A percentile compares a stretch with the other conserved stretches of the same genome.
These are phyloP conservation scores for Tenebrio molitor DNA, from an alignment of 1,140 invertebrate genomes.

Conservation along the genomic window DNA sequence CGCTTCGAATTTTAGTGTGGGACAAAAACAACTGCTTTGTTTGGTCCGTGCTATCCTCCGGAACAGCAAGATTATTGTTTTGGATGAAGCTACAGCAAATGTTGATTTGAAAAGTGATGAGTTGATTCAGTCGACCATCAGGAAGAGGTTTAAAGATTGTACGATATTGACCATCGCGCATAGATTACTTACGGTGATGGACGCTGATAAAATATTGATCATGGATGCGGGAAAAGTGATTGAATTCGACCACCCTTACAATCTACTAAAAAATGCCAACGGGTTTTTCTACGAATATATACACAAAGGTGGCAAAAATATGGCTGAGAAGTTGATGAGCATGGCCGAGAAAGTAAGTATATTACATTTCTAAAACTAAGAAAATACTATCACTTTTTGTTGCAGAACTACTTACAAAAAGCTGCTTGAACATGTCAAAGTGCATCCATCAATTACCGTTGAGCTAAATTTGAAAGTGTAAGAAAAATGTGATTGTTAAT, in stretches of 20 bases:
- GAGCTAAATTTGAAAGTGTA: no score
- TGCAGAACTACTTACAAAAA: no score
- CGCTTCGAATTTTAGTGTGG: constrained; percentile 68
- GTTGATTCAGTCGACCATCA: constrained; percentile 73
- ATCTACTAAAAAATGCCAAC: constrained; percentile 60
- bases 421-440: no score
- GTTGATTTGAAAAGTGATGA: constrained; percentile 61
- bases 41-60: constrained; percentile 75
- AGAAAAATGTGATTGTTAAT: no score
- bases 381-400: no score
- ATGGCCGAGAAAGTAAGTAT: no score
- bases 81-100: constrained; percentile 73
- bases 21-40: constrained; percentile 70
- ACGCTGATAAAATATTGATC: constrained; percentile 68
- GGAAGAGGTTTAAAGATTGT: constrained; percentile 75
- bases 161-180: constrained; percentile 90
- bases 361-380: no score
- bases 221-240: constrained; percentile 58
- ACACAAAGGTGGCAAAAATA: constrained; percentile 70
- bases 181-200: constrained; percentile 83
- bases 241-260: constrained; percentile 61
- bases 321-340: constrained; percentile 44
- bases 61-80: no score
- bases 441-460: no score
- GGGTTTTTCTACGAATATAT: constrained; percentile 78